Percentiles rank a stretch among this genome's conserved stretches.
Conservation (phyloP, 1,140 invertebrate genomes). For the Aphelinus atriplicis region DNA sequence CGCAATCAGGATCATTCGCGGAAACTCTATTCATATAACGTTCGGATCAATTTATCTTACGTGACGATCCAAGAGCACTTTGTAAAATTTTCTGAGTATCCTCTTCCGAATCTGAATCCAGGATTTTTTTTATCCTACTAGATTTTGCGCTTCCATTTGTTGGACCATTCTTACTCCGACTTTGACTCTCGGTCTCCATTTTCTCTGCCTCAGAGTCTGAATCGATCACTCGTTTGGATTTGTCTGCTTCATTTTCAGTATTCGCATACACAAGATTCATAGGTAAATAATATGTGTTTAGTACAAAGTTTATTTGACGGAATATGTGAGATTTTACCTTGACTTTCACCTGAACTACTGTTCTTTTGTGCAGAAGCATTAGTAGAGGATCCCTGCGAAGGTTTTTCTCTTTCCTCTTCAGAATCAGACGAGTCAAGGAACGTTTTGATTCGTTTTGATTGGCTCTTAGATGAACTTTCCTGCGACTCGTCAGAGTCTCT, state of each 20-base stretch:
- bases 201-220: constrained; percentile 38
- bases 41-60: not conserved
- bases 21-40: no score
- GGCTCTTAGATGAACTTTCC: not conserved
- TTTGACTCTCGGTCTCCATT: constrained; percentile 13
- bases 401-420: constrained; percentile 40
- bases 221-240: constrained; percentile 20
- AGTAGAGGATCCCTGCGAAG: not conserved
- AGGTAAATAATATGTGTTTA: not conserved
- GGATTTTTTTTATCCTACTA: constrained; percentile 39
- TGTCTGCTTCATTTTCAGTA: not conserved
- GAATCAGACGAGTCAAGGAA: constrained; percentile 46
- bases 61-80: constrained; percentile 11
- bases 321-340: not conserved
- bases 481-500: not conserved
- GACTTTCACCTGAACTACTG: constrained; percentile 28
- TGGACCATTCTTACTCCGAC: not conserved
- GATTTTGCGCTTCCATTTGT: constrained; percentile 36
- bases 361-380: constrained; percentile 2
- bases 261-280: not conserved
- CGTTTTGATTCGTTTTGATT: constrained; percentile 23
- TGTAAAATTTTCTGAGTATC: constrained; percentile 30
- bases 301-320: not conserved
- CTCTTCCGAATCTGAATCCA: constrained; percentile 46
- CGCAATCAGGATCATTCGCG: not conserved